Base-by-base conservation (phyloP, 2,797 vertebrate species). In the Pelobates cultripes region DNA sequence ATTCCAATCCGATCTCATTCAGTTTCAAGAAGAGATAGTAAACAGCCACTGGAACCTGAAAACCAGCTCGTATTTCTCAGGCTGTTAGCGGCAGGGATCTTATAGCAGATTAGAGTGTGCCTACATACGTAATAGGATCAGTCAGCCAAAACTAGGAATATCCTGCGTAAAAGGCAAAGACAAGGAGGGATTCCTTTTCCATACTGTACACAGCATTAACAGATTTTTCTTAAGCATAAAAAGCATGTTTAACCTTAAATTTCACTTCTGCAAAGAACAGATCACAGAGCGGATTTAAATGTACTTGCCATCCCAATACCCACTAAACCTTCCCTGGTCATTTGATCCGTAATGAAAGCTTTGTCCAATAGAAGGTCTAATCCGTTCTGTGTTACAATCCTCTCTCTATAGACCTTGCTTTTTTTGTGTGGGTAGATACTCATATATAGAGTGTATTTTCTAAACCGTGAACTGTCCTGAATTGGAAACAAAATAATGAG, bases 291-390 rank as follows among this genome's bases (percentile, higher is more conserved):
- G 73, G 80, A 81, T 81, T 81, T 81, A 71, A 9, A 63, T 71
- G 77, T 60, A 68, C 57, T 72, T 71, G 68, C 55, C 43, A 76
- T 67, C 43, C 66, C 53, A 45, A 17, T 8, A 43, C 68, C 47
- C 51, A 43, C 80, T 81, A 77, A 81, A 81, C 67, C 73, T 68
- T 55, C 40, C 41, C 44, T 66, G 74, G 67, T 77, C 15, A 53
- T 71, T 60, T 76, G 15, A 81, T 71, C 79, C 57, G 66, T 70
- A 77, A 81, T 76, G 71, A 81, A 81, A 81, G 69, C 73, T 81
- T 76, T 76, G 73, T 15, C 73, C 45, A 76, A 66, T 70, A 72
- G 57, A 71, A 71, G n/a, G 55, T 42, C 57, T 81, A 77, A 71
- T 81, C 66, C 70, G 42, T 28, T 75, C 14, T 57, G 45, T 81